Evolutionary conservation across 2,113 vertebrate species (phyloP).

Genomic region (Clarias batrachus): DNA sequence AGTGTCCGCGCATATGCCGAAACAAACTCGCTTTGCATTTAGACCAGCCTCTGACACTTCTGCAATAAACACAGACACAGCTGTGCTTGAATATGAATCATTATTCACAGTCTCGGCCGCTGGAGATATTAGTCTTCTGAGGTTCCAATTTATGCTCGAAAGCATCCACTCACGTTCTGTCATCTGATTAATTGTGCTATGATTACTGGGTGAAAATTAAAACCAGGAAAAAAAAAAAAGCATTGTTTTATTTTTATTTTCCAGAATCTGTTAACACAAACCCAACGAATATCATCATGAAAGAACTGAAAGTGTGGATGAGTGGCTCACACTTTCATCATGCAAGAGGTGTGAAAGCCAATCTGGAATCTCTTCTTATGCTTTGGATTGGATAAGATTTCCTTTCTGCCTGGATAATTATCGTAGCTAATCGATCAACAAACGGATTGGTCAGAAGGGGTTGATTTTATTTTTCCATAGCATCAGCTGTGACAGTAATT

Average conservation of each 20-base stretch:
- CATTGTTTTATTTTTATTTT: background rate
- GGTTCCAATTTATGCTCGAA: constrained; percentile 14
- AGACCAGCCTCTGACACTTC: background rate
- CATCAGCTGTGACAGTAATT: background rate
- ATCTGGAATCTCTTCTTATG: background rate
- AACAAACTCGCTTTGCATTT: background rate
- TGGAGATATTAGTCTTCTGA: background rate
- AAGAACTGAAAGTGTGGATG: background rate
- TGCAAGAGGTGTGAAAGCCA: background rate
- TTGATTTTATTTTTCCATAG: background rate
- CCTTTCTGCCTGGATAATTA: background rate
- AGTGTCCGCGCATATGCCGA: background rate
- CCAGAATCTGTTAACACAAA: background rate
- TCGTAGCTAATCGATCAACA: background rate
- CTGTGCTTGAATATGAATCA: constrained; percentile 18
- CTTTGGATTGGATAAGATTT: background rate
- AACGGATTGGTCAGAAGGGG: background rate
- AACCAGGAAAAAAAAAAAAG: background rate
- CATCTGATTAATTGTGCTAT: background rate
- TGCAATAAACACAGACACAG: background rate
- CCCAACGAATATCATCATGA: background rate
- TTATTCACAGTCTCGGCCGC: constrained; percentile 3
- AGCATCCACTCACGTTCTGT: constrained; percentile 13
- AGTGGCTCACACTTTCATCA: background rate
- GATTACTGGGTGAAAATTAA: background rate